phyloP scores from a whole-genome alignment of 1,140 invertebrate species.

The Kradibia gibbosae region DNA sequence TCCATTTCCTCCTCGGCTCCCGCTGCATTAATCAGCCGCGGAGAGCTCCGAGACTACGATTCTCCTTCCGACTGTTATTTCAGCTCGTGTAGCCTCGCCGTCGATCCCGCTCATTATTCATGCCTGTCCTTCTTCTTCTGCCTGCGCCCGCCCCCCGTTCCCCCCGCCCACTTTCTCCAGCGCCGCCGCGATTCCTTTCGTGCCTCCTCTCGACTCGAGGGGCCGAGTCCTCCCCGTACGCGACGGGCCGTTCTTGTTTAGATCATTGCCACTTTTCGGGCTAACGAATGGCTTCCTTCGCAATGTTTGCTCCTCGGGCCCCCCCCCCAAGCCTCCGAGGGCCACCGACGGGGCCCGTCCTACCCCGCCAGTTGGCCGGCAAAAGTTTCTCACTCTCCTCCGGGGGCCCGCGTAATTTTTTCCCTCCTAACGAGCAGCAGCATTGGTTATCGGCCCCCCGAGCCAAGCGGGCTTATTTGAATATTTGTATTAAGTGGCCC shows the following conservation, averaged over 20 bases:
- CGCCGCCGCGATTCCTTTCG: slow-evolving; percentile 31
- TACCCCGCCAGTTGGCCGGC: too few relatives aligned
- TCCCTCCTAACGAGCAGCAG: too few relatives aligned
- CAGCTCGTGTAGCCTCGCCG: slow-evolving; percentile 19
- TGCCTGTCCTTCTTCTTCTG: background rate
- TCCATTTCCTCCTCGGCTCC: background rate
- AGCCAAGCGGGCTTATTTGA: too few relatives aligned
- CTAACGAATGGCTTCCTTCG: slow-evolving; percentile 26
- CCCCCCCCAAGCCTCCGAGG: too few relatives aligned
- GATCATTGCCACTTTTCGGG: slow-evolving; percentile 23
- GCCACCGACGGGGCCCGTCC: background rate
- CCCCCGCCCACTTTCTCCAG: slow-evolving; percentile 28
- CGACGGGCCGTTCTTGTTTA: slow-evolving; percentile 8
- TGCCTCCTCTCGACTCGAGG: background rate
- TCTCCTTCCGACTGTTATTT: slow-evolving; percentile 16
- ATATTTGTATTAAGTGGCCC: too few relatives aligned
- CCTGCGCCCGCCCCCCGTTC: background rate
- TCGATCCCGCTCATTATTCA: slow-evolving; percentile 16
- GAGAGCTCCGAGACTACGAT: slow-evolving; percentile 3
- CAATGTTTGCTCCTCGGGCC: slow-evolving; percentile 5
- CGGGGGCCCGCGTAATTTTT: too few relatives aligned
- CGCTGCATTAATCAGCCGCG: too few relatives aligned
- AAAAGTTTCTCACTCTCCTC: too few relatives aligned
- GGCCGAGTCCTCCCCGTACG: background rate
- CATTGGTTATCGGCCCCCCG: too few relatives aligned